Evolutionary conservation across 2,797 vertebrate species (phyloP), one percentile per base, ranked within the genome.

Genomic region (Spatula versicolor): DNA sequence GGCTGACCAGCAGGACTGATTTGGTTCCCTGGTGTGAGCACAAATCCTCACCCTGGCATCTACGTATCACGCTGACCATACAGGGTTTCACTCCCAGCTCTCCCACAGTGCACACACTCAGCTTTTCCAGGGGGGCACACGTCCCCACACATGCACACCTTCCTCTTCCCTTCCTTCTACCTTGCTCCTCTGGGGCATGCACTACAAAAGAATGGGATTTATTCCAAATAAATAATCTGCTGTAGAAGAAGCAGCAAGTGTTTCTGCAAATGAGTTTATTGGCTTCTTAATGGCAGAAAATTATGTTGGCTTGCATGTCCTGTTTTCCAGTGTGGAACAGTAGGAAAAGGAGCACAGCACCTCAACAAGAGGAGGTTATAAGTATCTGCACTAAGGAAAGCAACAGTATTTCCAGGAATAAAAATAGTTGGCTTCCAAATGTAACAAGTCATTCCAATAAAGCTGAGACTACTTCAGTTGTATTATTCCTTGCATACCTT

Each of bases 1-100:
- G 11, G 18, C 45, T 82, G 86, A 41, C 26, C 43, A 45, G 43
- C 43, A 45, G 43, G 43, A 45, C 18, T 45, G 30, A 13, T 43
- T 66, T 0, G 1, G 11, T 21, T 35, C 46, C 26, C 63, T 59
- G 74, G 26, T 28, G 58, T 0, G 1, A 95, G 63, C 41, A 33
- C 59, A 64, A 30, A 43, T 11, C 50, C 88, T 76, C 64, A 19
- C 25, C 48, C 0, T 1, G 46, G 50, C 58, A 68, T 69, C 67
- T 52, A 15, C 3, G 5, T 3, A 0, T 76, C 56, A 13, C 0
- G 0, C 13, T 0, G 5, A 37, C 41, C 45, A 20, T 0, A 46
- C 33, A n/a, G 22, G 13, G 7, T 66, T 92, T 86, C 39, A 26
- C 46, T 77, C 56, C 23, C 56, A 48, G 31, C 23, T 83, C 3